Conservation (phyloP, 2,113 vertebrate species). For the Bos indicus region DNA sequence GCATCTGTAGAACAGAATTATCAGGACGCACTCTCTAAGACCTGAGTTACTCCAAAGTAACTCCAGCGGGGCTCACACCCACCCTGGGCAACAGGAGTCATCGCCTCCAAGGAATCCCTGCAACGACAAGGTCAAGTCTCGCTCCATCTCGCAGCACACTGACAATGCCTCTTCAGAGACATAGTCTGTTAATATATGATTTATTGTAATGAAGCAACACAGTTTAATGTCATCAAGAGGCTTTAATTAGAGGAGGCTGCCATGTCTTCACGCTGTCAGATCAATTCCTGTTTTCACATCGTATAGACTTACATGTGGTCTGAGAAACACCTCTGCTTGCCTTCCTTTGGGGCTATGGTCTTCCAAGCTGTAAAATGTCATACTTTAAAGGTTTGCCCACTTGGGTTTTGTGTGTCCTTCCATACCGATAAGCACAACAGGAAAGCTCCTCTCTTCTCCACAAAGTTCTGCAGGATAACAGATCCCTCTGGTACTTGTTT, state of each 20-base stretch:
- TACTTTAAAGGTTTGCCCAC: not conserved
- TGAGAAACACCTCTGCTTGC: not conserved
- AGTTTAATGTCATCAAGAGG: conserved; percentile 53
- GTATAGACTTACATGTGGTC: not conserved
- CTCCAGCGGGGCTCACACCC: not conserved
- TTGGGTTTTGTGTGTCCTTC: not conserved
- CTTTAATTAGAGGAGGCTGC: conserved; percentile 48
- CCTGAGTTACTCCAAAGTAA: not conserved
- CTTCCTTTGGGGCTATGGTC: not conserved
- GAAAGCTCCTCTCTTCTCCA: not conserved
- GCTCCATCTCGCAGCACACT: not conserved
- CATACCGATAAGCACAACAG: not conserved
- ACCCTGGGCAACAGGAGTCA: not conserved
- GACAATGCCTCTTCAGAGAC: conserved; percentile 30
- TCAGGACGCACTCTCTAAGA: not conserved
- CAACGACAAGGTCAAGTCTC: conserved; percentile 22
- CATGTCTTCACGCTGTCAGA: conserved; percentile 13
- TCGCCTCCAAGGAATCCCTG: not conserved
- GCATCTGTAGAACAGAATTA: not conserved
- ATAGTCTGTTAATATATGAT: conserved; percentile 32
- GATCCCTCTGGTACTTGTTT: not conserved
- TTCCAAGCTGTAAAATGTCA: not conserved
- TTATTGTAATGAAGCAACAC: conserved; percentile 60
- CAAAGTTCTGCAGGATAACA: not conserved
- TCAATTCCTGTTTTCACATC: conserved; percentile 20